A percentile compares a stretch with the other conserved stretches of the same genome.
phyloP scores from a whole-genome alignment of 1,140 invertebrate species.

The Drosophila suzukii region DNA sequence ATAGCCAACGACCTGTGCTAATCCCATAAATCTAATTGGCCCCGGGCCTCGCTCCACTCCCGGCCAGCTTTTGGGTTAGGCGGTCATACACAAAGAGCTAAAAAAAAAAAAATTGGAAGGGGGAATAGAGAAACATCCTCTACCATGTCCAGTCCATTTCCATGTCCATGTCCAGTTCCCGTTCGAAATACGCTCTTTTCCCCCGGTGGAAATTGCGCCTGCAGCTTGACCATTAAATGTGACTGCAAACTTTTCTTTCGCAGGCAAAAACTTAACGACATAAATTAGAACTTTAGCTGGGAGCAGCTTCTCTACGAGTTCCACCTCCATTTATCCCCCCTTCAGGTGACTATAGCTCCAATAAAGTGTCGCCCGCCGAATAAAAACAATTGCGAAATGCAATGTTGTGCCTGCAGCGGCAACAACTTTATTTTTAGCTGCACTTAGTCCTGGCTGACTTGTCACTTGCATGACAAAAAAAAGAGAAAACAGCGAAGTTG shows the following conservation, averaged over 20 bases:
- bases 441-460: slow-evolving; percentile 43
- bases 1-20: slow-evolving; percentile 65
- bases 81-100: slow-evolving; percentile 47
- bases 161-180: slow-evolving; percentile 37
- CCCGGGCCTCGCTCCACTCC: slow-evolving; percentile 32
- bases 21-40: slow-evolving; percentile 77
- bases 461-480: slow-evolving; percentile 16
- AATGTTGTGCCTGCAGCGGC: slow-evolving; percentile 44
- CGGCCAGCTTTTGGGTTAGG: slow-evolving; percentile 65
- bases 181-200: neutral
- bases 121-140: slow-evolving; percentile 23
- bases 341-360: slow-evolving; percentile 17
- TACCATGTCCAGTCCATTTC: slow-evolving; percentile 18
- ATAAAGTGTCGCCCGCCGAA: slow-evolving; percentile 22
- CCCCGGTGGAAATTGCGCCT: slow-evolving; percentile 14
- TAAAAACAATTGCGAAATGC: slow-evolving; percentile 63
- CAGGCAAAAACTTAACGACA: slow-evolving; percentile 53
- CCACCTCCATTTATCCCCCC: slow-evolving; percentile 7
- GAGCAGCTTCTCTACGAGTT: slow-evolving; percentile 2
- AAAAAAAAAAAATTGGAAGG: neutral
- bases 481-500: neutral
- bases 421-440: slow-evolving; percentile 45
- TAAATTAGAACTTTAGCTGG: slow-evolving; percentile 67
- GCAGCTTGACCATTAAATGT: slow-evolving; percentile 56
- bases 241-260: slow-evolving; percentile 54